phyloP scores from a whole-genome alignment of 2,113 vertebrate genomes.

The Brachypteracias leptosomus region DNA sequence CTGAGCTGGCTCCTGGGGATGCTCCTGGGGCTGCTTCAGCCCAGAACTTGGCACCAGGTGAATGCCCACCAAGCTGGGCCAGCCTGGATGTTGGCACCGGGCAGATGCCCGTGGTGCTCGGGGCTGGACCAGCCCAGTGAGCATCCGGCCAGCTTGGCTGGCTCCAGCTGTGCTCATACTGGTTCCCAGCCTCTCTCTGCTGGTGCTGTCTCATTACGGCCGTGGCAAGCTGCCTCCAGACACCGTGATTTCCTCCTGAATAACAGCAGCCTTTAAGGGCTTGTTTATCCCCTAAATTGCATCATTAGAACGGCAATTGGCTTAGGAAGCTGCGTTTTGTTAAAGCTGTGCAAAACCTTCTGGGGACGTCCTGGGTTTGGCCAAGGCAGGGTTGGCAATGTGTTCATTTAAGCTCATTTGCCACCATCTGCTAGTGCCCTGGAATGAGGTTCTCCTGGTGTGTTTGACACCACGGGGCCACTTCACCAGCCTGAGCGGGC shows the following conservation, averaged over 20 bases:
- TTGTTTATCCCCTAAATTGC: conserved; percentile 55
- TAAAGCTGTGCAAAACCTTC: conserved; percentile 39
- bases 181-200: neutral
- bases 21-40: neutral
- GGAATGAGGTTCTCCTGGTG: neutral
- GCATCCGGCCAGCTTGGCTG: neutral
- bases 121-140: neutral
- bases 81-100: neutral
- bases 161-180: conserved; percentile 4
- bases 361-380: neutral
- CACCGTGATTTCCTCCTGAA: conserved; percentile 20
- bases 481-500: neutral
- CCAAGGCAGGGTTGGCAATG: conserved; percentile 10
- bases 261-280: conserved; percentile 8
- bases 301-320: conserved; percentile 40
- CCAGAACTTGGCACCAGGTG: neutral
- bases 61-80: neutral
- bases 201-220: neutral
- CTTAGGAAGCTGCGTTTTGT: conserved; percentile 24
- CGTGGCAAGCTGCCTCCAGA: neutral
- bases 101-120: accelerated
- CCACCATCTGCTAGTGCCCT: neutral
- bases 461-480: neutral
- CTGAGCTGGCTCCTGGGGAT: neutral
- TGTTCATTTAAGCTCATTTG: neutral